Base-by-base conservation (phyloP, 2,113 vertebrate genomes). In the Nycticorax nycticorax region DNA sequence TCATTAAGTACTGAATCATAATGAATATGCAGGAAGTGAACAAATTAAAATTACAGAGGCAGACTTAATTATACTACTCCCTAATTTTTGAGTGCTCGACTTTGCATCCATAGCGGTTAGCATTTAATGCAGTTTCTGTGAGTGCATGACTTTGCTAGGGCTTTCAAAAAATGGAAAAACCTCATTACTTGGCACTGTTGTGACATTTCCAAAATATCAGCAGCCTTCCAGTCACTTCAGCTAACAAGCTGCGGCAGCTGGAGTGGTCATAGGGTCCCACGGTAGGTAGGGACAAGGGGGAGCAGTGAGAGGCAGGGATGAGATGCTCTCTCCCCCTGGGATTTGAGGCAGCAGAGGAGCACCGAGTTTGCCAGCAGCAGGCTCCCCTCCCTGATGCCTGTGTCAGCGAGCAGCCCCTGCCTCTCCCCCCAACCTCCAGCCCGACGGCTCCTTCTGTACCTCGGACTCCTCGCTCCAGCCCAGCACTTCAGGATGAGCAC, bases 11-110 rank as follows among this genome's bases (percentile, higher is more conserved):
- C 47, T 68, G 79, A 78, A 73, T 68, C 78, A 91, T 86, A 89
- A 89, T 60, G 59, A 90, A 81, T 81, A 87, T n/a, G 56, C 64
- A 91, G 47, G 48, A 96, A 92, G 35, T 43, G 39, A 95, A 74
- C 84, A 77, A 77, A 93, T 86, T 81, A 88, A 91, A 94, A 92
- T 72, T 56, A 89, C 60, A 52, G 12, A 75, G 52, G 35, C 80
- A 82, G 66, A 74, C 30, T 71, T 92, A 75, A 94, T 94, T 48
- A 83, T 11, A 81, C n/a, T 48, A 47, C 77, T 93, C 86, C 69
- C 62, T 81, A 63, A 75, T 56, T 94, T 92, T 55, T 75, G 35
- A 89, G 79, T 32, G 50, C 30, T 95, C 3, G 1, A 41, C 55
- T 79, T 89, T 22, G 45, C 72, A 88, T 73, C 78, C 1, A 1